These are phyloP conservation scores for Coendou prehensilis DNA, from an alignment of 2,797 vertebrate genomes.

Conservation along the genomic window DNA sequence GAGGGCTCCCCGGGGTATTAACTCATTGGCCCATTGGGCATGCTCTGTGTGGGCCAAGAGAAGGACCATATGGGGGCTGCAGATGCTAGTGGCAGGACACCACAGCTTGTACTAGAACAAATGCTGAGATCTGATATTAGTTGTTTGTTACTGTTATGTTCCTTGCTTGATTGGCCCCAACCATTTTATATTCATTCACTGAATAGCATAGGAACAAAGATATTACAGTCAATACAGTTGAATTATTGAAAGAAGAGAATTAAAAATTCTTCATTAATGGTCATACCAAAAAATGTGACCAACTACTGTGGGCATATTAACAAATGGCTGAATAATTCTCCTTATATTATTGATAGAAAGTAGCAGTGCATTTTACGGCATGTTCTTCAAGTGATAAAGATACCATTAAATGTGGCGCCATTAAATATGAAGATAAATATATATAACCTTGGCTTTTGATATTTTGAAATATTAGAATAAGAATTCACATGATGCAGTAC, in stretches of 20 bases:
- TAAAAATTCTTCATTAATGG: neutral
- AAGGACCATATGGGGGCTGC: neutral
- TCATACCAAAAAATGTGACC: neutral
- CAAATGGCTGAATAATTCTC: neutral
- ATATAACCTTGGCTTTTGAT: neutral
- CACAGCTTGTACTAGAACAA: neutral
- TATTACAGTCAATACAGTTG: neutral
- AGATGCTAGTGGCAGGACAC: neutral
- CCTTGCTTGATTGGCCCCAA: neutral
- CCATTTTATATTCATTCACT: neutral
- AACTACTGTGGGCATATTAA: neutral
- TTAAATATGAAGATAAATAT: slow-evolving; percentile 41
- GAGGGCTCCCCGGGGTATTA: neutral
- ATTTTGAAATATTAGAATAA: slow-evolving; percentile 55
- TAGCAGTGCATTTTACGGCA: neutral
- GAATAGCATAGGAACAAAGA: neutral
- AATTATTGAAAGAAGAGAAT: slow-evolving; percentile 30
- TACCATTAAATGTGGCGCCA: neutral
- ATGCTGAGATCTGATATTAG: neutral
- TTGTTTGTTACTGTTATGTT: neutral
- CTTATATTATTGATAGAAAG: neutral
- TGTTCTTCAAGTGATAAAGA: neutral
- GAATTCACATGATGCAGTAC: neutral
- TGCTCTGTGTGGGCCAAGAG: neutral
- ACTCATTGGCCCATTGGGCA: neutral